Conservation (phyloP, 2,797 vertebrate species). For the Propithecus deckenii region DNA sequence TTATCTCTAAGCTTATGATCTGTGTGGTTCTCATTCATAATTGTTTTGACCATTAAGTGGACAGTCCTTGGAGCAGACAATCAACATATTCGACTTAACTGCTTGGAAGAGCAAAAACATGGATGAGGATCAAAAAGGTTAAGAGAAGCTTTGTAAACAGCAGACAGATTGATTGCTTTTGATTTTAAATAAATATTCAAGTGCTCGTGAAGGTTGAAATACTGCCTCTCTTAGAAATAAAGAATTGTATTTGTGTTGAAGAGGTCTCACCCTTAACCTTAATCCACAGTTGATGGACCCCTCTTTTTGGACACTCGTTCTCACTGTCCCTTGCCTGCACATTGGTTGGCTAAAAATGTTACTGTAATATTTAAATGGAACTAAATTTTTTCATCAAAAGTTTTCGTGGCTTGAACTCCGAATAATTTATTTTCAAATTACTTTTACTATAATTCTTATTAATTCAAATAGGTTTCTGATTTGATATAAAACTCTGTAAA, state of each 20-base stretch:
- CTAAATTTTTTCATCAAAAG: constrained; percentile 76
- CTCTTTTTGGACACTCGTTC: not conserved
- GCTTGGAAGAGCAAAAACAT: constrained; percentile 22
- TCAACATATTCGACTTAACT: constrained; percentile 5
- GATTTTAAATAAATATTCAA: constrained; percentile 16
- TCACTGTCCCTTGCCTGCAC: not conserved
- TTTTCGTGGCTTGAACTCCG: constrained; percentile 83
- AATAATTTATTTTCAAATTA: constrained; percentile 89
- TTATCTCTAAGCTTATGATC: not conserved
- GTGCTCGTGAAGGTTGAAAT: constrained; percentile 2
- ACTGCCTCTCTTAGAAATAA: not conserved
- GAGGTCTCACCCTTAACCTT: not conserved
- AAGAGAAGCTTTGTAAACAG: constrained; percentile 57
- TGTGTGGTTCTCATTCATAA: not conserved
- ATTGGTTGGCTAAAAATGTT: constrained; percentile 63
- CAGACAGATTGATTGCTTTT: constrained; percentile 29
- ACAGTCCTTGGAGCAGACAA: not conserved
- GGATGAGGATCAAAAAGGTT: constrained; percentile 50
- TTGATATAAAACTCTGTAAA: constrained; percentile 86
- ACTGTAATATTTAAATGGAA: constrained; percentile 51
- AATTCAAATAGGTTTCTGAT: constrained; percentile 86
- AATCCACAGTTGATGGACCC: not conserved
- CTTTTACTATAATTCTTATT: constrained; percentile 88
- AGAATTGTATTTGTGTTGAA: not conserved
- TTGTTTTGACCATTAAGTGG: not conserved